phyloP scores from a whole-genome alignment of 2,797 vertebrate species.

The Manis crassicaudata region DNA sequence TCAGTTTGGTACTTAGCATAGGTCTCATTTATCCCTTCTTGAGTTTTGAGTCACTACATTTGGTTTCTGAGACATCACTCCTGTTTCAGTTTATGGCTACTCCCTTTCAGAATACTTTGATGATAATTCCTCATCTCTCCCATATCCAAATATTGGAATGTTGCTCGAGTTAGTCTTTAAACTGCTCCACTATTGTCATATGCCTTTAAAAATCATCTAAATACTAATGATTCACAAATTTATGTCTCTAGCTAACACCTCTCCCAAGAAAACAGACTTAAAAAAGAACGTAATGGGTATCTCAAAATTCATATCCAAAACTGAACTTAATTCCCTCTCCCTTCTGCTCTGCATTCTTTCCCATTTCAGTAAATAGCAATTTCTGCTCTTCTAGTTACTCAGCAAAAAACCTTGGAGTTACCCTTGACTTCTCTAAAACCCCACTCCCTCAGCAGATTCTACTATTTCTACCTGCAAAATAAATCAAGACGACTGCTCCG shows the following conservation, averaged over 20 bases:
- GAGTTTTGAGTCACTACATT: conserved; percentile 16
- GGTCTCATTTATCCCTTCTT: background rate
- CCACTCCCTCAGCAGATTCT: background rate
- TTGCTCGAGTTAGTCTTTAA: background rate
- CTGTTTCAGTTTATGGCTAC: background rate
- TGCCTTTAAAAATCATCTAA: background rate
- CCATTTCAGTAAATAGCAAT: background rate
- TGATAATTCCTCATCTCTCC: background rate
- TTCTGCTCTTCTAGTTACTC: background rate
- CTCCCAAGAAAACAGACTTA: background rate
- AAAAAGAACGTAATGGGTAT: background rate
- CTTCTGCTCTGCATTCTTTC: background rate
- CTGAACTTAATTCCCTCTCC: background rate
- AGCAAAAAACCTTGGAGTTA: background rate
- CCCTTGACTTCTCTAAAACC: background rate
- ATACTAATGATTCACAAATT: background rate
- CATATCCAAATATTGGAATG: background rate
- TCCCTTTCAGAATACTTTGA: background rate
- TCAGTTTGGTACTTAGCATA: background rate
- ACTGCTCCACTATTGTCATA: background rate
- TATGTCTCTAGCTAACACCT: background rate
- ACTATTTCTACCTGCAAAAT: background rate
- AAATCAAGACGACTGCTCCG: background rate
- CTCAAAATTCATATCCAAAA: conserved; percentile 28
- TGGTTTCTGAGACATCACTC: background rate